Percentiles rank a stretch among this genome's conserved stretches.
phyloP scores from a whole-genome alignment of 23 tunicate genomes.

The Corella eumyota region DNA sequence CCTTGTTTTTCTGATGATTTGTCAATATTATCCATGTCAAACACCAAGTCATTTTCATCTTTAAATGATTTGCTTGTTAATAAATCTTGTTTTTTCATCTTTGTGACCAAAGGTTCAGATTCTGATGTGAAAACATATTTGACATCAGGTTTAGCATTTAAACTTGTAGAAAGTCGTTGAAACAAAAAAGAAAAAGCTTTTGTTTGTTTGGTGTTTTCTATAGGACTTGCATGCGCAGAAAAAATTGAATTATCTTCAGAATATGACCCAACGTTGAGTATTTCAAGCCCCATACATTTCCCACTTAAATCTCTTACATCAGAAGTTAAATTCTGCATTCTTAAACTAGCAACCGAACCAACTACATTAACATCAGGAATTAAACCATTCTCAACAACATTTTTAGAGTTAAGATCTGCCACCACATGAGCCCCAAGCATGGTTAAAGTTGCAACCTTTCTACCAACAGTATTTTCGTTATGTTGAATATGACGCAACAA shows the following conservation, averaged over 20 bases:
- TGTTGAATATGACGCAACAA: constrained; percentile 60
- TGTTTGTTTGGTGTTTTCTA: background rate
- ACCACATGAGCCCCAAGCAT: constrained; percentile 53
- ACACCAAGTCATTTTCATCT: no score
- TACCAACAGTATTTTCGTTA: constrained; percentile 23
- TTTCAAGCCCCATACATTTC: constrained; percentile 9
- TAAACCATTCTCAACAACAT: background rate
- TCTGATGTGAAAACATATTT: no score
- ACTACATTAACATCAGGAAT: constrained; percentile 7
- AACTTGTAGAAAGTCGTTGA: no score
- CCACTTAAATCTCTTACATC: background rate
- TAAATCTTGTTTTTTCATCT: no score
- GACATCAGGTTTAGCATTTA: no score
- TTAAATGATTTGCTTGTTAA: no score
- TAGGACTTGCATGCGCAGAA: background rate
- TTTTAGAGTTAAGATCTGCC: constrained; percentile 5
- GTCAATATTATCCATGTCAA: no score
- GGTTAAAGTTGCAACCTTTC: constrained; percentile 75
- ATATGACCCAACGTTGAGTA: constrained; percentile 28
- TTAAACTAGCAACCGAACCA: constrained; percentile 65
- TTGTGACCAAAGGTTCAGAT: no score
- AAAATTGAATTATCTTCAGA: background rate
- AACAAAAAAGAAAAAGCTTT: background rate
- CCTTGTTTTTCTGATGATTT: no score
- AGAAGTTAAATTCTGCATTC: constrained; percentile 58